A percentile compares a stretch with the other conserved stretches of the same genome.
Conservation (phyloP, 23 tunicate species). For the Styela clava region DNA sequence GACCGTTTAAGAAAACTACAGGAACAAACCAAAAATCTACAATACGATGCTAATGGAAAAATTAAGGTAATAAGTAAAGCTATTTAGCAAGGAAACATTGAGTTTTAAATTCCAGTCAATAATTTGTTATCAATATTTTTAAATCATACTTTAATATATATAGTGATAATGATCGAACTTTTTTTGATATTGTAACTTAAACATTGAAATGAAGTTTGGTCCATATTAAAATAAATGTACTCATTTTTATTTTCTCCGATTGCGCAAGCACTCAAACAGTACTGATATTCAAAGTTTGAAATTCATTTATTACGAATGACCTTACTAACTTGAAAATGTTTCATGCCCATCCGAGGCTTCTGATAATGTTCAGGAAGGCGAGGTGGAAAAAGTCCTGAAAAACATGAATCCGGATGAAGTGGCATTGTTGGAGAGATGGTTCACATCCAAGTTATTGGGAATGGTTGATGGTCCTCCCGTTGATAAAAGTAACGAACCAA, state of each 20-base stretch:
- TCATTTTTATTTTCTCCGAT: too few relatives aligned
- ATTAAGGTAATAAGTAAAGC: slow-evolving; percentile 16
- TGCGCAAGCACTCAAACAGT: too few relatives aligned
- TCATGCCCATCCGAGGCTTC: background rate
- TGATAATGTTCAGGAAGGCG: slow-evolving; percentile 14
- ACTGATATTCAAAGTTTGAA: too few relatives aligned
- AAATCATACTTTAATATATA: too few relatives aligned
- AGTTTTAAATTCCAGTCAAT: too few relatives aligned
- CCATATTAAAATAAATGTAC: too few relatives aligned
- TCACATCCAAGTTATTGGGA: slow-evolving; percentile 57
- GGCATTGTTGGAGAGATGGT: slow-evolving; percentile 77
- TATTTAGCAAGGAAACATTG: too few relatives aligned
- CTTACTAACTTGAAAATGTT: background rate
- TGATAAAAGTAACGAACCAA: background rate
- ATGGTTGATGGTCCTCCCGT: slow-evolving; percentile 19
- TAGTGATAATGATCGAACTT: too few relatives aligned
- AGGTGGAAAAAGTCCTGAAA: slow-evolving; percentile 49
- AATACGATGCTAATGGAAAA: background rate
- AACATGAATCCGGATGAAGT: slow-evolving; percentile 60
- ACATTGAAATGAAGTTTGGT: too few relatives aligned
- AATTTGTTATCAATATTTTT: too few relatives aligned
- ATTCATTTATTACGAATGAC: too few relatives aligned
- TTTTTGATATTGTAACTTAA: too few relatives aligned
- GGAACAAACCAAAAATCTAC: slow-evolving; percentile 44
- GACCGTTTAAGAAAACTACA: slow-evolving; percentile 33